Percentiles rank a stretch among this genome's conserved stretches.
Evolutionary conservation across 2,113 vertebrate genomes (phyloP).

Genomic region (Chionis minor): DNA sequence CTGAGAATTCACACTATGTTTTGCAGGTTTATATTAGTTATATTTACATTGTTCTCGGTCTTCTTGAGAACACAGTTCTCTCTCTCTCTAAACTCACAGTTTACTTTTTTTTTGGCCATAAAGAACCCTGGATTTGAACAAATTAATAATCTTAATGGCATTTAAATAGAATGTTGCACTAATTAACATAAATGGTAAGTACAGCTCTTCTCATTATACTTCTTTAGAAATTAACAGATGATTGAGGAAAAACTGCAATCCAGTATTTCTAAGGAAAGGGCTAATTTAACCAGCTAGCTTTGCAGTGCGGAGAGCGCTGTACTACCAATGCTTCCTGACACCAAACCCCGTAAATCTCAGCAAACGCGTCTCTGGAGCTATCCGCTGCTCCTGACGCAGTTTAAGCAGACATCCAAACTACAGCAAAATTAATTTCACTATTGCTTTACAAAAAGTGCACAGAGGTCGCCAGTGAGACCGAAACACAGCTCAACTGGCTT

Average conservation of each 20-base stretch:
- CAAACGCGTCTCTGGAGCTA: neutral
- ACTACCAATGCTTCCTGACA: neutral
- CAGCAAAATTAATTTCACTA: neutral
- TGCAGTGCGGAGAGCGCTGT: neutral
- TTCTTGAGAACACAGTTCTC: neutral
- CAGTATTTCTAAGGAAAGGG: neutral
- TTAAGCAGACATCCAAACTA: neutral
- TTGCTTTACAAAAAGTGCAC: neutral
- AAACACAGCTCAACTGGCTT: neutral
- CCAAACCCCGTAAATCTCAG: neutral
- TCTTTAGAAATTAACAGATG: neutral
- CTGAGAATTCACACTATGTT: rapidly evolving
- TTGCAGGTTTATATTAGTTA: neutral
- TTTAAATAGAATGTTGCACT: neutral
- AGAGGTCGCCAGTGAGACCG: neutral
- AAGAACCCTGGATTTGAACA: neutral
- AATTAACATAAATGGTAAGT: neutral
- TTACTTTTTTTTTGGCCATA: neutral
- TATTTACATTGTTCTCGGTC: neutral
- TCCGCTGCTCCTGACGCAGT: neutral
- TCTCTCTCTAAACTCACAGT: too few species aligned
- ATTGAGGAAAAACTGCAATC: neutral
- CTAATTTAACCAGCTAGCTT: neutral
- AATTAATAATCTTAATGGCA: neutral
- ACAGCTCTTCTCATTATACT: neutral